Conservation (phyloP, 2,797 vertebrate genomes). For the Tapirus indicus region DNA sequence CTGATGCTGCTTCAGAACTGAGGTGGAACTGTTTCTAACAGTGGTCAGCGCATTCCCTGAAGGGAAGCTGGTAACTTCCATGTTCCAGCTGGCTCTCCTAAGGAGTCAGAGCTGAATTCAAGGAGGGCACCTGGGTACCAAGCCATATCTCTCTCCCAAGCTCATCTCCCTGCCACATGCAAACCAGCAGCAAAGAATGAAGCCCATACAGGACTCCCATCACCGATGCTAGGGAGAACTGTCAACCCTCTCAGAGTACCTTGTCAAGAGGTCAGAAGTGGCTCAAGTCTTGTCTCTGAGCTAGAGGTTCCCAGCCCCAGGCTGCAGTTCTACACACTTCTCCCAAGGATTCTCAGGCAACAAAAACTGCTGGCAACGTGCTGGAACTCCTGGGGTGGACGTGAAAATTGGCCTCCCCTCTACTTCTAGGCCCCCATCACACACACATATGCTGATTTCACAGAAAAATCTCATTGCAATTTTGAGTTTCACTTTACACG, state of each 20-base stretch:
- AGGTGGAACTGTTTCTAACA: neutral
- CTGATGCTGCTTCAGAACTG: neutral
- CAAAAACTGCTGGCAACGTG: neutral
- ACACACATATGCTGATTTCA: neutral
- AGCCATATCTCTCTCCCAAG: neutral
- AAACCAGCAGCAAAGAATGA: neutral
- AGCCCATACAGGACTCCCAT: accelerated
- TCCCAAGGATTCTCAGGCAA: neutral
- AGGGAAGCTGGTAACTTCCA: neutral
- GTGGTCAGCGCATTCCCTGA: neutral
- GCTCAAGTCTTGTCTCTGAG: neutral
- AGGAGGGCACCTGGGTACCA: neutral
- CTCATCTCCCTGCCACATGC: neutral
- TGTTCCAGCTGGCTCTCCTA: neutral
- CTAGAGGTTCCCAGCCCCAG: too few relatives aligned
- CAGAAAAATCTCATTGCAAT: neutral
- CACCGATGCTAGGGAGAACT: neutral
- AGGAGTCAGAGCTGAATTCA: neutral
- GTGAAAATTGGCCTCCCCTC: neutral
- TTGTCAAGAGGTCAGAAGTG: neutral
- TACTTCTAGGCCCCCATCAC: too few relatives aligned
- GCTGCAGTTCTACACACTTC: neutral
- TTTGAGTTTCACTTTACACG: neutral
- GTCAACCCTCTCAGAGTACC: neutral
- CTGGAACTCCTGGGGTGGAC: neutral